Evolutionary conservation across 2,888 invertebrate species (phyloP), one percentile per base, ranked within the genome.

Genomic region (Leptinotarsa tumamoca): DNA sequence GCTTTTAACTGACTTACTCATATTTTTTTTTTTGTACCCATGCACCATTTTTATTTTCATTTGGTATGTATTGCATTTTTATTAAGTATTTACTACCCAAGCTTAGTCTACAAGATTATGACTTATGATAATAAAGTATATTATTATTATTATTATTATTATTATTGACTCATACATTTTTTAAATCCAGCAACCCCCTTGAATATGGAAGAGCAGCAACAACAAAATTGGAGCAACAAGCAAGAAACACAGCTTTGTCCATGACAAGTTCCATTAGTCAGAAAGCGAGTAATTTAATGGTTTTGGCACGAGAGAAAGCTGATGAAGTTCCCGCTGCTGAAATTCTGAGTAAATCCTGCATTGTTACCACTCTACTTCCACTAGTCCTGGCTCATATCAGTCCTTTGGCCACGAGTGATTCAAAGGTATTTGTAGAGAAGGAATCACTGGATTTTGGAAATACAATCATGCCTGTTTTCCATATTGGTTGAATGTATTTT

Each of bases 361-460:
- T 93, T 58, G 87, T 95, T 85, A 95, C 92, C 54, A 95, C 94
- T 0, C 90, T 98, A 67, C 88, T 98, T 82, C 98, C 98, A 0
- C 90, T 95, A 77, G 93, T 96, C 18, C 90, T 97, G 84, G 96
- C 97, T 10, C 95, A 96, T 84, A 92, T 98, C 71, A 94, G 94
- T 79, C 95, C 96, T 21, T 91, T 96, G 56, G 94, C 93, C 13
- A 91, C 92, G 15, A 94, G 94, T 72, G 97, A 98, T 89, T 95
- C 97, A 0, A 93, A 94, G 90, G 95, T 95, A 86, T 88, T 87
- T 74, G 10, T 43, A 43, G 43, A 10, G 10, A 43, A 43, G 10
- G 33, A 7, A 10, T 43, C 43, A 43, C 10, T 43, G 43, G 10
- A 43, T 43, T 0, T 43, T 43, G 43, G 43, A 43, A 43, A 43